Base-by-base conservation (phyloP, 2,888 invertebrate species). In the Papilio protenor region DNA sequence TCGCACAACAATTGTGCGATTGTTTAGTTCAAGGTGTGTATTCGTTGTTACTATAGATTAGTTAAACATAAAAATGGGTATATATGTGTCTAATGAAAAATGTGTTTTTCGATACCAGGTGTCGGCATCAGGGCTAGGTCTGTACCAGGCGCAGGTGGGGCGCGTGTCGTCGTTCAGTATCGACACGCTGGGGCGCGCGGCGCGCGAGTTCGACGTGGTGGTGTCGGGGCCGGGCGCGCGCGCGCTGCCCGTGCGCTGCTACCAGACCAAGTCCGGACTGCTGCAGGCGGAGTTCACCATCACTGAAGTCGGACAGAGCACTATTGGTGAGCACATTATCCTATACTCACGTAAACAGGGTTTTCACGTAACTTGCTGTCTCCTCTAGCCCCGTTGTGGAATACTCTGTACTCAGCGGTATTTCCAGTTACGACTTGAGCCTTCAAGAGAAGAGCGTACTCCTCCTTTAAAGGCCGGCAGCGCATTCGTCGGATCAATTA, bases 231-330 rank as follows among this genome's bases (percentile, higher is more conserved):
- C 97, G 0, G 96, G 97, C 11, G 96, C 97, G 0, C 95, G 96
- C 81, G 97, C 98, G 0, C 95, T 99, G 64, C 98, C 98, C 0
- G 98, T 99, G 4, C 90, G 98, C 78, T 99, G 99, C 88, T 99
- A 99, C 90, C 98, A 98, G 88, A 99, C 99, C 80, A 98, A 99
- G 87, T 98, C 99, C 80, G 99, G 99, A 2, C 97, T 98, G 86
- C 95, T 99, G 77, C 97, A 98, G 88, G 99, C 99, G 0, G 99
- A 99, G 91, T 99, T 98, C 91, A 97, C 97, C 21, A 97, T 98
- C 49, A 96, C 97, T 79, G 97, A 97, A 86, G 96, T 97, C 40
- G 97, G 97, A 71, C 95, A 96, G 82, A 96, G 96, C 83, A 95
- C 96, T 70, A 96, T 96, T 83, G 96, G 97, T 97, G 84, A 90